Evolutionary conservation across 2,113 vertebrate species (phyloP).

Genomic region (Pseudonaja textilis): DNA sequence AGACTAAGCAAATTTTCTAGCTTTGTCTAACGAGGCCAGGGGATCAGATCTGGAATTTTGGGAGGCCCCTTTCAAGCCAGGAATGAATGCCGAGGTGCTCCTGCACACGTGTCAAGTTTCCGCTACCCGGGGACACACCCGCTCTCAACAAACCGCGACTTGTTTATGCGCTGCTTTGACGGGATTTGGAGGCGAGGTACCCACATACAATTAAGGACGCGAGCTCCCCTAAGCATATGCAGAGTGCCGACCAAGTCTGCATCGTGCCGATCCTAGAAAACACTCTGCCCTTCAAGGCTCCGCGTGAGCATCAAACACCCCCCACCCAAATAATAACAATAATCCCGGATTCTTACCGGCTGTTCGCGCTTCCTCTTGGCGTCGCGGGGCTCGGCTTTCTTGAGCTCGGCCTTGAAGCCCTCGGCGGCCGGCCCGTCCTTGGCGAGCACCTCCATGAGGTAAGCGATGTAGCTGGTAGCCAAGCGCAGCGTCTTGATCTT

Average conservation of each 20-base stretch:
- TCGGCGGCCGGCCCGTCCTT: conserved; percentile 85
- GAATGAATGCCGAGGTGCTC: neutral
- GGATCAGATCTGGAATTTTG: neutral
- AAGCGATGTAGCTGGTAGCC: conserved; percentile 88
- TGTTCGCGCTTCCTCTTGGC: conserved; percentile 86
- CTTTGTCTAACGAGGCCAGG: neutral
- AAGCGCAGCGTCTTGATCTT: conserved; percentile 88
- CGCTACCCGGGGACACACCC: neutral
- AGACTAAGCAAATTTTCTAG: neutral
- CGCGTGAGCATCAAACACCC: too few species aligned
- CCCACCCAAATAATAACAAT: neutral
- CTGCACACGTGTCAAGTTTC: neutral
- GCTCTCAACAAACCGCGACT: neutral
- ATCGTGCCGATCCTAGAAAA: neutral
- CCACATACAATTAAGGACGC: neutral
- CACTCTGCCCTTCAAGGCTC: neutral
- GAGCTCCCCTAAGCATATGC: neutral
- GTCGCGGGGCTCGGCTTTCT: conserved; percentile 86
- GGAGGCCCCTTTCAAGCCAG: neutral
- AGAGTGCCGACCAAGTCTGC: neutral
- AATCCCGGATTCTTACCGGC: conserved; percentile 70
- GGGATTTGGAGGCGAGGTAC: neutral
- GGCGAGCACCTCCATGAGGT: conserved; percentile 90
- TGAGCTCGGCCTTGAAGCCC: conserved; percentile 92
- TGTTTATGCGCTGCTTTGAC: neutral